phyloP scores from a whole-genome alignment of 2,797 vertebrate genomes.

The Coregonus sp. region DNA sequence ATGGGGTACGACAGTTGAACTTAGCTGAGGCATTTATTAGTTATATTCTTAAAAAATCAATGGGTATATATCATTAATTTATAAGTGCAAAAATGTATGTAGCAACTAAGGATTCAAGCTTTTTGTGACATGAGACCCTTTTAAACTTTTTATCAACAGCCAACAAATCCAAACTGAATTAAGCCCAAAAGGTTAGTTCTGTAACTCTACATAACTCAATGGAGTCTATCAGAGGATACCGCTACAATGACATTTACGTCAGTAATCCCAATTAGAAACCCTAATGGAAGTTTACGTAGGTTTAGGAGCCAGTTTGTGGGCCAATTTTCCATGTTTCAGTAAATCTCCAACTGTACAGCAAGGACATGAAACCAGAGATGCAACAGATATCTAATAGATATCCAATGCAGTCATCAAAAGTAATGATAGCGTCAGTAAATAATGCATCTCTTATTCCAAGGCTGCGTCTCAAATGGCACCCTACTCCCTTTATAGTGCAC shows the following conservation, averaged over 20 bases:
- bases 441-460: background rate
- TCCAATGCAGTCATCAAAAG: background rate
- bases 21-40: too few species aligned
- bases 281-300: background rate
- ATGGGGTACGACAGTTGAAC: too few species aligned
- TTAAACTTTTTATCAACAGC: too few species aligned
- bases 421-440: background rate
- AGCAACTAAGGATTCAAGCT: too few species aligned
- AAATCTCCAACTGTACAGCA: background rate
- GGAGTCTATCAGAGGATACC: background rate
- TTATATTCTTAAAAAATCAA: too few species aligned
- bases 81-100: too few species aligned
- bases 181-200: constrained; percentile 32
- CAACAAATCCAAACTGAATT: constrained; percentile 47
- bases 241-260: background rate
- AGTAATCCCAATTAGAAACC: background rate
- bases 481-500: background rate
- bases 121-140: too few species aligned
- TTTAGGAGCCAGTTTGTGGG: background rate
- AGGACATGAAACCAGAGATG: background rate
- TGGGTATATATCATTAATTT: too few species aligned
- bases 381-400: background rate
- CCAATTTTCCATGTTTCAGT: background rate
- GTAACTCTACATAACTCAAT: constrained; percentile 29
- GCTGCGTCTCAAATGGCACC: background rate